phyloP scores from a whole-genome alignment of 2,888 invertebrate genomes.

The Rotaria sp. region DNA sequence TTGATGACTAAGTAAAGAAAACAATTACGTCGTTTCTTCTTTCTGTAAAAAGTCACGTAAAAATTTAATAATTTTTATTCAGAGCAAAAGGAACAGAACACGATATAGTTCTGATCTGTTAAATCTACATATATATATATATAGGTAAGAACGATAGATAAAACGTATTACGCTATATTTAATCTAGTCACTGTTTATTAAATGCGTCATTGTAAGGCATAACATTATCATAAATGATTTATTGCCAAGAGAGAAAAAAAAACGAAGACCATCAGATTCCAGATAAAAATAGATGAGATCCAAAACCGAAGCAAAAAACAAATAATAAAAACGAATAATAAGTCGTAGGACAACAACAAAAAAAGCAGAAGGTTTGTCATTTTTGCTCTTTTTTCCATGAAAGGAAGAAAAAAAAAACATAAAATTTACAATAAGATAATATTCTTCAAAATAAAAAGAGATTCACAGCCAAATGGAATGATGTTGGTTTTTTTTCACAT shows the following conservation, averaged over 20 bases:
- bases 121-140: neutral
- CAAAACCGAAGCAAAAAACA: neutral
- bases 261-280: neutral
- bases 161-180: neutral
- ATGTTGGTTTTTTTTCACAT: neutral
- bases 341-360: neutral
- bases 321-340: neutral
- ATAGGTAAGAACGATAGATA: neutral
- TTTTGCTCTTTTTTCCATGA: neutral
- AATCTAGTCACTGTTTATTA: neutral
- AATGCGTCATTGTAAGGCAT: neutral
- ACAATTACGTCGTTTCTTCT: neutral
- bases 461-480: neutral
- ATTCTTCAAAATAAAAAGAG: neutral
- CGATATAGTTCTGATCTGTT: neutral
- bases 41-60: neutral
- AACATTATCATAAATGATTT: neutral
- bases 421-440: neutral
- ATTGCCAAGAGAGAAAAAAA: neutral
- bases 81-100: neutral
- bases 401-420: neutral
- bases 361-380: too few species aligned
- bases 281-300: neutral
- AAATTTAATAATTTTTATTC: neutral
- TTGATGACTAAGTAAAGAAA: neutral